Evolutionary conservation across 2,113 vertebrate species (phyloP), one percentile per base, ranked within the genome.

Genomic region (Macaca nemestrina): DNA sequence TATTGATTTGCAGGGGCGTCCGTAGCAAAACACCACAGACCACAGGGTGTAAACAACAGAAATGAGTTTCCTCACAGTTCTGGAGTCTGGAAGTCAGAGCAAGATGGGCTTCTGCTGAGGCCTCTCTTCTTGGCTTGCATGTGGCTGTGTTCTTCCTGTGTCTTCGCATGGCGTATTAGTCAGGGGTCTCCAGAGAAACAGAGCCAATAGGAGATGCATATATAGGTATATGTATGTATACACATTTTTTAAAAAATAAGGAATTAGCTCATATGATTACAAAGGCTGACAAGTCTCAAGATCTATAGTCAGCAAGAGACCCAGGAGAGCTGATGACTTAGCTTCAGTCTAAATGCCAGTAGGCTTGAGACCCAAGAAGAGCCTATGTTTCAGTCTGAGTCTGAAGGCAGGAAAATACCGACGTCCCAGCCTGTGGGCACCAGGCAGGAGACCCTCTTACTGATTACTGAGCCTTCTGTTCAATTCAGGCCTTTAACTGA

Each of bases 11-110:
- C 8, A 9, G 14, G 6, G 35, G 70, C 30, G 8, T 27, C 40
- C 0, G 0, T 8, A 35, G 2, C 52, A 14, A 48, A 50, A 45
- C 0, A 4, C 32, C 16, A 3, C 7, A 35, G 55, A 14, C 75
- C 30, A 0, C 12, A 4, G 0, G 43, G 73, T 64, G 38, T 6
- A 10, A 18, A 45, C 72, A 12, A 27, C 3, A 7, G 38, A 32
- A 2, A 12, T 5, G 5, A 13, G 8, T 32, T 3, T 27, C 12
- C 8, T 48, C 35, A 0, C 2, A 23, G 12, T 43, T 27, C 88
- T 38, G 35, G 43, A 27, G 52, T 40, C 61, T 35, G 17, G 27
- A 17, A n/a, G n/a, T 32, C 38, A 67, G 16, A 38, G 2, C 40
- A 4, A 35, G n/a, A 7, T 0, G 52, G 38, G 32, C 6, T 85